Base-by-base conservation (phyloP, 2,888 invertebrate genomes). In the Brachyptera putata region DNA sequence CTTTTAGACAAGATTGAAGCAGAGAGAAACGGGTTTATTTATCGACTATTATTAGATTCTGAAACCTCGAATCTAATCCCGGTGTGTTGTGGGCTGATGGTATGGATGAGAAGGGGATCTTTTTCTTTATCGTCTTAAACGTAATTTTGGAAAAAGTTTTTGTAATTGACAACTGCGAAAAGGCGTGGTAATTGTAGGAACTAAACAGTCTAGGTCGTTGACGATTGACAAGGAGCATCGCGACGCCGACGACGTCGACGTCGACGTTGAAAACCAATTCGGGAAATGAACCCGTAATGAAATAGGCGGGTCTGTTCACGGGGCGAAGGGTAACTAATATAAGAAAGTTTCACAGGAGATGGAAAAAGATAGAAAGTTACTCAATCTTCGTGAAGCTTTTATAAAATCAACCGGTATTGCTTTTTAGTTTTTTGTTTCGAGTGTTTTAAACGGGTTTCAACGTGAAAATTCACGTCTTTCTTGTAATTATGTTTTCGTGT, bases 221-320 rank as follows among this genome's bases (percentile, higher is more conserved):
- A n/a, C n/a, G n/a, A n/a, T n/a, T n/a, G n/a, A n/a, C n/a, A n/a
- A n/a, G n/a, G n/a, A n/a, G n/a, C n/a, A n/a, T n/a, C n/a, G n/a
- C n/a, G n/a, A n/a, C 24, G 46, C 4, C 46, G 46, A 13, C 46
- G 21, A n/a, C n/a, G n/a, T 16, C 21, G 41, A 41, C 24, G 46
- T 4, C 46, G 46, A 13, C 46, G 21, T 13, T 21, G 30, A 5
- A 11, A 11, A 5, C 11, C 30, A 43, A 43, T 43, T 3, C 43
- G 43, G 5, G 43, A 43, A 43, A 30, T 30, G 30, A 50, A 14
- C 14, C 18, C 34, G 34, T 53, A 36, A 53, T 53, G 53, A 36
- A 53, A 36, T 18, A 22, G 53, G 53, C 16, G 50, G 21, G 36
- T 4, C 18, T 21, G 21, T 30, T 30, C n/a, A n/a, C n/a, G n/a